Percentiles rank a stretch among this genome's conserved stretches.
Evolutionary conservation across 2,888 invertebrate genomes (phyloP).

Genomic region (Eledona agricola): DNA sequence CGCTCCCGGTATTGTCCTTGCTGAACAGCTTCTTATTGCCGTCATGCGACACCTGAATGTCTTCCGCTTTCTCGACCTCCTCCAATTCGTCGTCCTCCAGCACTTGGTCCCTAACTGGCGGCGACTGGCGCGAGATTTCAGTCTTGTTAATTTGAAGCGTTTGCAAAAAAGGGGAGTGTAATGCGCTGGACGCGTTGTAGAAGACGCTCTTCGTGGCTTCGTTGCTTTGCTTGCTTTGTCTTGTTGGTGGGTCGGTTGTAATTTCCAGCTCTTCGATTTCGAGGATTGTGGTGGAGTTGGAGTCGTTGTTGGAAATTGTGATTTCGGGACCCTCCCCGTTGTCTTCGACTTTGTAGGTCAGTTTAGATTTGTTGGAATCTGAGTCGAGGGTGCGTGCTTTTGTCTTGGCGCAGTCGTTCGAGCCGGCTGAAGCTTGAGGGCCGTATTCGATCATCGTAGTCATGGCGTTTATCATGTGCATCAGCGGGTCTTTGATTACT

Average conservation of each 20-base stretch:
- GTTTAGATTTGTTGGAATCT: slow-evolving; percentile 1
- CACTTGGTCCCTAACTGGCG: slow-evolving; percentile 44
- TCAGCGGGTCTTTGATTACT: slow-evolving; percentile 67
- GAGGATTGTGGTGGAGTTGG: slow-evolving; percentile 14
- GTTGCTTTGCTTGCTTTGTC: slow-evolving; percentile 18
- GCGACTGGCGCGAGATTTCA: slow-evolving; percentile 28
- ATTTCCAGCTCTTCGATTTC: slow-evolving; percentile 40
- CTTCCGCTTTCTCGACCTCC: slow-evolving; percentile 49
- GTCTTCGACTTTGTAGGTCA: slow-evolving; percentile 9
- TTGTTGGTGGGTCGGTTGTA: slow-evolving; percentile 17
- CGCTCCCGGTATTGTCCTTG: slow-evolving; percentile 64
- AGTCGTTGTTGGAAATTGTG: slow-evolving; percentile 9
- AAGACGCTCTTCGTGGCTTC: slow-evolving; percentile 4
- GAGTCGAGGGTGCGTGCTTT: background rate
- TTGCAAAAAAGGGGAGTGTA: slow-evolving; percentile 8
- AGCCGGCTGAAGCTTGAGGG: slow-evolving; percentile 61
- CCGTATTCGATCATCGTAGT: slow-evolving; percentile 69
- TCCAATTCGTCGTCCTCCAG: slow-evolving; percentile 46
- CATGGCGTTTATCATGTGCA: slow-evolving; percentile 65
- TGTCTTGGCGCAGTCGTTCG: background rate
- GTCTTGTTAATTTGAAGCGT: slow-evolving; percentile 14
- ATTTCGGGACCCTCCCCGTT: slow-evolving; percentile 45
- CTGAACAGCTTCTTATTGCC: slow-evolving; percentile 55
- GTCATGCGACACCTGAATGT: slow-evolving; percentile 47
- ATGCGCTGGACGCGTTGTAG: slow-evolving; percentile 1